These are phyloP conservation scores for Phaedon cochleariae DNA, from an alignment of 2,888 invertebrate species.

Conservation along the genomic window DNA sequence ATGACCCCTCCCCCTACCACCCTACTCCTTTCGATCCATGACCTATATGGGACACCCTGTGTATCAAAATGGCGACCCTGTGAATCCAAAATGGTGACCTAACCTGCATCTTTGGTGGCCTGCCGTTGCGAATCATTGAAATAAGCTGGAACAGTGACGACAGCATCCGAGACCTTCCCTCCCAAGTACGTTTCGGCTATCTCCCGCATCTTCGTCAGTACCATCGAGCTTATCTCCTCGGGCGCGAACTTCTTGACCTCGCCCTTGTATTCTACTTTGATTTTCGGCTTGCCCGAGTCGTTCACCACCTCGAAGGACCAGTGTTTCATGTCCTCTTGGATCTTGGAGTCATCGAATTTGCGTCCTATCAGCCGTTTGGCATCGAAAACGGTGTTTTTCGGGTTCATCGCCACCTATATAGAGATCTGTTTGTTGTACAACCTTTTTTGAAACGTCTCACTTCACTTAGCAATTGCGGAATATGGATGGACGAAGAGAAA, in stretches of 20 bases:
- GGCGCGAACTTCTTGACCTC: slow-evolving; percentile 80
- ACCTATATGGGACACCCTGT: no score
- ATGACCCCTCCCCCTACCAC: no score
- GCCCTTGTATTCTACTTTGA: slow-evolving; percentile 77
- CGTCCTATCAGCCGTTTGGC: slow-evolving; percentile 87
- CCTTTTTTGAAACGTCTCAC: no score
- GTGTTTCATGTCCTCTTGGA: slow-evolving; percentile 83
- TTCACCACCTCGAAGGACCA: slow-evolving; percentile 82
- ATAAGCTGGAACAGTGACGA: slow-evolving; percentile 85
- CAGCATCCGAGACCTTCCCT: slow-evolving; percentile 74
- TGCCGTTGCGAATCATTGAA: slow-evolving; percentile 85
- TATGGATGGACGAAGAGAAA: no score
- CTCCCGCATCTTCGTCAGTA: slow-evolving; percentile 85
- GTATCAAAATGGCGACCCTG: no score
- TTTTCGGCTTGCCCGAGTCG: slow-evolving; percentile 77
- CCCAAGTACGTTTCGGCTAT: slow-evolving; percentile 82
- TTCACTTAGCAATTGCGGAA: no score
- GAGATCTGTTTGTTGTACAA: neutral
- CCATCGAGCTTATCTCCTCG: slow-evolving; percentile 88
- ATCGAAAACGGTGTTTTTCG: slow-evolving; percentile 82
- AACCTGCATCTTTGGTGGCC: slow-evolving; percentile 84
- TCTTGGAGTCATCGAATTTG: slow-evolving; percentile 77
- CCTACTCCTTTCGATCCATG: no score
- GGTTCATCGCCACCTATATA: slow-evolving; percentile 77
- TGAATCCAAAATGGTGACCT: no score